A percentile compares a stretch with the other conserved stretches of the same genome.
Conservation (phyloP, 1,140 invertebrate species). For the Macrocentrus cingulum region DNA sequence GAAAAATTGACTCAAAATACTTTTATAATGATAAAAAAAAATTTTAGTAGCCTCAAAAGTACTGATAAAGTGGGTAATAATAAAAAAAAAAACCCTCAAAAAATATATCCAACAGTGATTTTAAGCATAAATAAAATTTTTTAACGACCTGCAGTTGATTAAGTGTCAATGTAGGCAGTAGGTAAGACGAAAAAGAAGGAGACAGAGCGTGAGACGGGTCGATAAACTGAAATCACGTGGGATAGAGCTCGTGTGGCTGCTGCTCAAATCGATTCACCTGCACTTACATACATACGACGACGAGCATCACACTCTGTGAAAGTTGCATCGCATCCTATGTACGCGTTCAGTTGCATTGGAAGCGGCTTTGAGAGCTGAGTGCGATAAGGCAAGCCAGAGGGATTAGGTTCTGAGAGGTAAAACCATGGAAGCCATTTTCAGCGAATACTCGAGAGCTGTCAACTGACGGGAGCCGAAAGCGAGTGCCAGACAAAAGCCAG, state of each 20-base stretch:
- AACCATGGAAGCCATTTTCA: slow-evolving; percentile 14
- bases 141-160: no score
- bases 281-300: background rate
- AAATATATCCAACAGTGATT: no score
- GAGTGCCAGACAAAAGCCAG: background rate
- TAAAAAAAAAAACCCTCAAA: no score
- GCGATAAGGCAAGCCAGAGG: slow-evolving; percentile 13
- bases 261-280: slow-evolving; percentile 3
- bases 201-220: background rate
- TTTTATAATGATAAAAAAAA: no score
- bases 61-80: no score
- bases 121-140: no score
- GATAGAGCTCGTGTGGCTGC: background rate
- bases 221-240: slow-evolving; percentile 8
- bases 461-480: background rate
- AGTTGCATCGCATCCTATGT: background rate
- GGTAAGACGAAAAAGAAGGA: no score
- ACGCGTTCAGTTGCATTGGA: slow-evolving; percentile 5
- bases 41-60: no score
- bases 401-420: slow-evolving; percentile 9
- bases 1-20: no score
- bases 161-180: no score
- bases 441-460: background rate
- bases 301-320: background rate
- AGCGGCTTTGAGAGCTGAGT: background rate